Conservation (phyloP, 2,888 invertebrate species). For the Seladonia tumulorum region DNA sequence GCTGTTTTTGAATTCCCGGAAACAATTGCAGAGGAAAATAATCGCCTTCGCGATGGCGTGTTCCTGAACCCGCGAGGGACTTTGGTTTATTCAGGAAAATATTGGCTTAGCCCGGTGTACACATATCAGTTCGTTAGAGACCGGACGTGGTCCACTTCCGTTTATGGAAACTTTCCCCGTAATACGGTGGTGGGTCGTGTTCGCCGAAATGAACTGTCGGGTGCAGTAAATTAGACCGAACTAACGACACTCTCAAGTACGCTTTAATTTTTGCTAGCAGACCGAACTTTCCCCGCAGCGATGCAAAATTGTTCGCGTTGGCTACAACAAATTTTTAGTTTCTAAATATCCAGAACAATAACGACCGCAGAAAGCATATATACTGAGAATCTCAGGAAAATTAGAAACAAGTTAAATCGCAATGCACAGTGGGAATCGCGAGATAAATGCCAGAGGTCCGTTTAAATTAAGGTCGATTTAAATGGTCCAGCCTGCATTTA, state of each 20-base stretch:
- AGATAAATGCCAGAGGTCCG: too few species aligned
- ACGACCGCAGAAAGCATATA: too few species aligned
- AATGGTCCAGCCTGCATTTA: too few species aligned
- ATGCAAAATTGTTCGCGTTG: not conserved
- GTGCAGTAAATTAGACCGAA: constrained; percentile 11
- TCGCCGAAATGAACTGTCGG: constrained; percentile 6
- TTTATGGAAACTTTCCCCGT: not conserved
- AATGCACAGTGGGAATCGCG: too few species aligned
- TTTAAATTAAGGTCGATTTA: too few species aligned
- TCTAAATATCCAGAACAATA: too few species aligned
- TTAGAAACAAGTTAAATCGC: too few species aligned
- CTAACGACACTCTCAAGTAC: constrained; percentile 11
- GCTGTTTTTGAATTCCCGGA: too few species aligned
- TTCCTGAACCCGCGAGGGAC: not conserved
- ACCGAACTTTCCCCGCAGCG: not conserved
- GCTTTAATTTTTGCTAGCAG: constrained; percentile 6
- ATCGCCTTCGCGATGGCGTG: not conserved
- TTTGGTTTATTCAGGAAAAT: constrained; percentile 4
- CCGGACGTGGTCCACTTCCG: constrained; percentile 4
- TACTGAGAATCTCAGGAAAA: too few species aligned
- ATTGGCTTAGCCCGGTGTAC: constrained; percentile 3
- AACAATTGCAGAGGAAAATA: not conserved
- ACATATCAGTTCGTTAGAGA: constrained; percentile 11
- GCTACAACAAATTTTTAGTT: too few species aligned
- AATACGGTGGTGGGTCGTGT: constrained; percentile 12